phyloP scores from a whole-genome alignment of 2,113 vertebrate species.

The Coryphaenoides rupestris region DNA sequence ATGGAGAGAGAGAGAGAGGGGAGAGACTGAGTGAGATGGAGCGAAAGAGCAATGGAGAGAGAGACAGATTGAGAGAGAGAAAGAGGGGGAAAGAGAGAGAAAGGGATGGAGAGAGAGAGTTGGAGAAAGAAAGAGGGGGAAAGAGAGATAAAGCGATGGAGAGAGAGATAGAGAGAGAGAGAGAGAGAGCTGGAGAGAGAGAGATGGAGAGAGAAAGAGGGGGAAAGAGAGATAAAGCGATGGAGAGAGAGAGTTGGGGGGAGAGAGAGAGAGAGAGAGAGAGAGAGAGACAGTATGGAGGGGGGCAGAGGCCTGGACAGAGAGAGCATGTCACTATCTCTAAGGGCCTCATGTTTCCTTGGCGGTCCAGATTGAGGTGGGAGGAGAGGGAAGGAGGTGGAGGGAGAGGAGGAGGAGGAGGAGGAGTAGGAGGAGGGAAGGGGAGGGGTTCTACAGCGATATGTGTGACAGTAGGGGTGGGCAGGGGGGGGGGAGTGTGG shows the following conservation, averaged over 20 bases:
- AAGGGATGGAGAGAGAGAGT: slow-evolving; percentile 15
- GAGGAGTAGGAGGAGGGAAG: background rate
- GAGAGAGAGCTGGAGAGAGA: no score
- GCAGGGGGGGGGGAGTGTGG: slow-evolving; percentile 21
- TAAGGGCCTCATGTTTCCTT: slow-evolving; percentile 86
- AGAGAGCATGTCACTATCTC: slow-evolving; percentile 75
- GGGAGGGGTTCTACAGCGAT: background rate
- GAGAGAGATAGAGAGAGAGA: slow-evolving; percentile 19
- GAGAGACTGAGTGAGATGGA: slow-evolving; percentile 17
- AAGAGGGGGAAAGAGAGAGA: no score
- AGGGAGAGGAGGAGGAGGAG: slow-evolving; percentile 34
- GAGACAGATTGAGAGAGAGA: no score
- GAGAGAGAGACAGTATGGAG: background rate
- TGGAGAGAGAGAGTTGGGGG: background rate
- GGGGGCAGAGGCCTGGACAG: background rate
- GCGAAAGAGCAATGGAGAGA: no score
- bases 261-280: background rate
- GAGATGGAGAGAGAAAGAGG: no score
- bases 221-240: no score
- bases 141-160: slow-evolving; percentile 1
- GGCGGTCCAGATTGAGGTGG: slow-evolving; percentile 80
- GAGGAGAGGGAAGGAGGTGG: slow-evolving; percentile 70
- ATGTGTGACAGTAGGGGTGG: background rate
- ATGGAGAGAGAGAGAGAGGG: background rate
- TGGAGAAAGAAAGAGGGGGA: background rate